A percentile compares a stretch with the other conserved stretches of the same genome.
phyloP scores from a whole-genome alignment of 1,140 invertebrate species.

The Goniozus legneri region DNA sequence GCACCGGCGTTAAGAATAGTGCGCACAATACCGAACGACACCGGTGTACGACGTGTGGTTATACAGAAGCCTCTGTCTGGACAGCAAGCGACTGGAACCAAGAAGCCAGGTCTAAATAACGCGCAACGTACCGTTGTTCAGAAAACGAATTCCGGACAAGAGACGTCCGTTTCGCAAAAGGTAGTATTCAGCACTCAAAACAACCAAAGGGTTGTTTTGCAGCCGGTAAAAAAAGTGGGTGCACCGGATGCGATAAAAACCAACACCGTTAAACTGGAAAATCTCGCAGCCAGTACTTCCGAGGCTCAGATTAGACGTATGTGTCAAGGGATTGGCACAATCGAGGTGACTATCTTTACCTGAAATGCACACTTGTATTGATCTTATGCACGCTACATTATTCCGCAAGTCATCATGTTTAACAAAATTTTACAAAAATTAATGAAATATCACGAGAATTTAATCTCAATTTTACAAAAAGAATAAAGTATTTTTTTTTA shows the following conservation, averaged over 20 bases:
- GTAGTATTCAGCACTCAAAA: constrained; percentile 19
- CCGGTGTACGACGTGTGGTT: constrained; percentile 13
- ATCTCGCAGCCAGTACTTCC: constrained; percentile 55
- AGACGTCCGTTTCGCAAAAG: constrained; percentile 24
- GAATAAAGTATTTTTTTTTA: too few relatives aligned
- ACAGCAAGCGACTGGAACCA: not conserved
- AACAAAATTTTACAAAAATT: too few relatives aligned
- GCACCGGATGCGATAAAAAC: too few relatives aligned
- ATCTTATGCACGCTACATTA: too few relatives aligned
- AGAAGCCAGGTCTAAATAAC: too few relatives aligned
- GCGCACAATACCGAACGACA: too few relatives aligned
- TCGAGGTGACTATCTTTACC: constrained; percentile 55
- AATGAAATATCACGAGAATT: too few relatives aligned
- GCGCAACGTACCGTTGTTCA: not conserved
- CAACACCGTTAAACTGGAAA: constrained; percentile 54
- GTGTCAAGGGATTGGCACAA: constrained; percentile 56
- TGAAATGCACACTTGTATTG: too few relatives aligned
- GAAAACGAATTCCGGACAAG: constrained; percentile 2
- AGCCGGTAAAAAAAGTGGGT: constrained; percentile 22
- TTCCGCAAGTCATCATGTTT: too few relatives aligned
- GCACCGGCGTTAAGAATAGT: too few relatives aligned
- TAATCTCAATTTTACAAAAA: too few relatives aligned
- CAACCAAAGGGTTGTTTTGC: constrained; percentile 48
- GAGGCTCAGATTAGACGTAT: constrained; percentile 55
- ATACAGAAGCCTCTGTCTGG: constrained; percentile 6